phyloP scores from a whole-genome alignment of 2,113 vertebrate genomes.

The Gymnogyps californianus region DNA sequence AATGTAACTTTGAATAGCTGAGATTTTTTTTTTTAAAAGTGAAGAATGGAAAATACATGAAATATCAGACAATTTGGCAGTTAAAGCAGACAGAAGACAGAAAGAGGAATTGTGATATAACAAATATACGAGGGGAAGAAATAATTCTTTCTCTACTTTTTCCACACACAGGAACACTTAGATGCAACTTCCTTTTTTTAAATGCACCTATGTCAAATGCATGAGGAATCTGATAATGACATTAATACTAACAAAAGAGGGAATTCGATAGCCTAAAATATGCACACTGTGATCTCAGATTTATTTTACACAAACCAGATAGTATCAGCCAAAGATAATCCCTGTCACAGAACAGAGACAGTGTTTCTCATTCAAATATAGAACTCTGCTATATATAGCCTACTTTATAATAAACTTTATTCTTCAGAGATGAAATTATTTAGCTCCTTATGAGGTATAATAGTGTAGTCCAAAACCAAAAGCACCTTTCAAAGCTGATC shows the following conservation, averaged over 20 bases:
- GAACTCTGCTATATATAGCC: slow-evolving; percentile 26
- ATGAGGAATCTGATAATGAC: neutral
- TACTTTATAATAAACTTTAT: slow-evolving; percentile 3
- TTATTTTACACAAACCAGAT: slow-evolving; percentile 25
- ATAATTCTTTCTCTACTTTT: slow-evolving; percentile 34
- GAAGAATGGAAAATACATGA: slow-evolving; percentile 44
- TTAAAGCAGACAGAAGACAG: slow-evolving; percentile 44
- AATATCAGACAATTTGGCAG: slow-evolving; percentile 51
- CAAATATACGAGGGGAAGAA: slow-evolving; percentile 36
- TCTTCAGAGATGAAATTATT: slow-evolving; percentile 3
- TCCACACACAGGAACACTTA: slow-evolving; percentile 12
- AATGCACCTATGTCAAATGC: neutral
- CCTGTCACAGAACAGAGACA: neutral
- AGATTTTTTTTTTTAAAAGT: neutral
- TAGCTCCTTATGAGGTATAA: neutral
- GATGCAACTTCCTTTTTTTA: neutral
- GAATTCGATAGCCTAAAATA: neutral
- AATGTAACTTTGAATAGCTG: neutral
- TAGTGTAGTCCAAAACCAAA: neutral
- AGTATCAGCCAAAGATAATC: slow-evolving; percentile 41
- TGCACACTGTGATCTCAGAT: neutral
- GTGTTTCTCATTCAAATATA: slow-evolving; percentile 1
- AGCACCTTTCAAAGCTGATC: neutral
- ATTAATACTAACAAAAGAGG: slow-evolving; percentile 21
- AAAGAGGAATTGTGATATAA: neutral